Evolutionary conservation across 2,113 vertebrate genomes (phyloP).

Genomic region (Bubo scandiacus): DNA sequence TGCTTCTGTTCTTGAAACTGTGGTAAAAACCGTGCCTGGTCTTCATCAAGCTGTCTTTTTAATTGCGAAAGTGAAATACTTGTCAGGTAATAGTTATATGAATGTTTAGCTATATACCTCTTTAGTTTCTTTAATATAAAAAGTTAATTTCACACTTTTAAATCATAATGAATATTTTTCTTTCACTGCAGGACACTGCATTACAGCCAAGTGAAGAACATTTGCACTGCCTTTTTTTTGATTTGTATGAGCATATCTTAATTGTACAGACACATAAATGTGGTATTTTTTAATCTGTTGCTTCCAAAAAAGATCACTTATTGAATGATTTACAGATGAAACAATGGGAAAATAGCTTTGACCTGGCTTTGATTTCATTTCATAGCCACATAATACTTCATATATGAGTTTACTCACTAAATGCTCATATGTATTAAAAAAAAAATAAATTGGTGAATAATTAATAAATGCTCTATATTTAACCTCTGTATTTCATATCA

Average conservation of each 20-base stretch:
- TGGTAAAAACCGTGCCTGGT: constrained; percentile 90
- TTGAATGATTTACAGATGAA: background rate
- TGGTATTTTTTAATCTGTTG: background rate
- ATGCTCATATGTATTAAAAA: background rate
- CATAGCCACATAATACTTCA: background rate
- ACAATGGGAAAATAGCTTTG: background rate
- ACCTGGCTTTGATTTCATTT: background rate
- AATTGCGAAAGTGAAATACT: constrained; percentile 90
- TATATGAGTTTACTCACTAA: background rate
- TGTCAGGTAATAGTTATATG: constrained; percentile 79
- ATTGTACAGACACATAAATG: background rate
- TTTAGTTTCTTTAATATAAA: background rate
- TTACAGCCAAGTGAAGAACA: background rate
- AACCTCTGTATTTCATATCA: background rate
- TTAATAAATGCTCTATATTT: background rate
- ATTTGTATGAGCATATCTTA: background rate
- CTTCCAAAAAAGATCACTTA: background rate
- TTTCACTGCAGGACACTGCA: background rate
- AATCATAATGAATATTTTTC: background rate
- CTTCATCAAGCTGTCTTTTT: constrained; percentile 88
- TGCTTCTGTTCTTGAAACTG: constrained; percentile 85
- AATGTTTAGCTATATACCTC: background rate
- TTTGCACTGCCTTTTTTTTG: background rate
- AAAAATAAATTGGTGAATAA: background rate
- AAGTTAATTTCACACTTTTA: background rate